Conservation (phyloP, 2,797 vertebrate species). For the Emydoidea blandingii region DNA sequence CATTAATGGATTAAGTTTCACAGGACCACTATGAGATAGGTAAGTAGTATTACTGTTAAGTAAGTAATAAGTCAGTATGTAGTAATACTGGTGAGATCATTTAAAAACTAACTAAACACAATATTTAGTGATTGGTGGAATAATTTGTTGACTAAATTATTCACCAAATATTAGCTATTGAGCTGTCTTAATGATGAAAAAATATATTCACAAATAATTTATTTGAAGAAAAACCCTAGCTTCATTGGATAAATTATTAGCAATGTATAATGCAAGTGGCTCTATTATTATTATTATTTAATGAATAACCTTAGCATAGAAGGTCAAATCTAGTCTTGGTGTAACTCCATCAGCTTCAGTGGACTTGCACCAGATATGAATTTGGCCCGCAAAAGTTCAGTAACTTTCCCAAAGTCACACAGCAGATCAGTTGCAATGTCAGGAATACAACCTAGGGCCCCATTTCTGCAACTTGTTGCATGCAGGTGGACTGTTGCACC, state of each 20-base stretch:
- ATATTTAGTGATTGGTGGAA: not conserved
- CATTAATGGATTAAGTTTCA: not conserved
- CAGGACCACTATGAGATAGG: not conserved
- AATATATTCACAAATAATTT: not conserved
- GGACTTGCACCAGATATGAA: not conserved
- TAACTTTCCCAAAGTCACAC: not conserved
- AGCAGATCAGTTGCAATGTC: not conserved
- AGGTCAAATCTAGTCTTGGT: not conserved
- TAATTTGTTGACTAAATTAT: not conserved
- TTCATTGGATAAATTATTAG: not conserved
- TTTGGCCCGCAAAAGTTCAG: not conserved
- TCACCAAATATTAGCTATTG: not conserved
- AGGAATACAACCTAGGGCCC: not conserved
- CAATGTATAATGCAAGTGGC: not conserved
- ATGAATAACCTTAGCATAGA: not conserved
- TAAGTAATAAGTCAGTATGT: too few species aligned
- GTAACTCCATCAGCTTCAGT: not conserved
- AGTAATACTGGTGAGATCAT: not conserved
- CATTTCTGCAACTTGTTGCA: not conserved
- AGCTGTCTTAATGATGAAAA: not conserved
- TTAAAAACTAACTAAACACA: slow-evolving; percentile 23
- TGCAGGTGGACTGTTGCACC: not conserved
- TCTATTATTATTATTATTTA: not conserved
- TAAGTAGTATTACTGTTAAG: not conserved
- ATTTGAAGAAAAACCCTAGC: slow-evolving; percentile 5